These are phyloP conservation scores for Pipistrellus pygmaeus DNA, from an alignment of 2,797 vertebrate genomes.

Conservation along the genomic window DNA sequence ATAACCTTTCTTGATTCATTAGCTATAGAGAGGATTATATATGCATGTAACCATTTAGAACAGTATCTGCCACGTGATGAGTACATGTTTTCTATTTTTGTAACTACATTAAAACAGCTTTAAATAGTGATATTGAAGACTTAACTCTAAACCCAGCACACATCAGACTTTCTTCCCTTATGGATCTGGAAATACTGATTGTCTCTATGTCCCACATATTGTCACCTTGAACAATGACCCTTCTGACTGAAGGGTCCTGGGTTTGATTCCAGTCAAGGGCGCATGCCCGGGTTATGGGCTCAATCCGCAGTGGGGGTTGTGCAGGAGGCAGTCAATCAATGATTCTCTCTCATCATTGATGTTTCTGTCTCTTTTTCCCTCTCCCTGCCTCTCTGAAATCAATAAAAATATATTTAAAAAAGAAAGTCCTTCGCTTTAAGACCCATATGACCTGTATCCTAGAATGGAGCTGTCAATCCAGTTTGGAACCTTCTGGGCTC, in stretches of 20 bases:
- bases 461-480: neutral
- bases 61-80: neutral
- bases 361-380: too few species aligned
- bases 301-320: too few species aligned
- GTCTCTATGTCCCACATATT: neutral
- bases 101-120: neutral
- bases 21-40: neutral
- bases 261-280: too few species aligned
- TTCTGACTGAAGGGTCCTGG: neutral
- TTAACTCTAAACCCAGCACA: neutral
- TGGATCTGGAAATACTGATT: neutral
- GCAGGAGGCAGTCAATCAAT: too few species aligned
- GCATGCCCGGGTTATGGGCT: too few species aligned
- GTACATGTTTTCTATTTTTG: neutral
- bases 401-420: too few species aligned
- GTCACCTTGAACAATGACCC: neutral
- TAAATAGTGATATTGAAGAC: neutral
- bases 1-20: neutral
- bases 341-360: too few species aligned
- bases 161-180: neutral
- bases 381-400: too few species aligned
- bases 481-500: neutral
- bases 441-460: neutral
- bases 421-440: neutral
- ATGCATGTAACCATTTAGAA: neutral